Percentiles rank a stretch among this genome's conserved stretches.
Evolutionary conservation across 2,888 invertebrate species (phyloP).

Genomic region (Byasa hedistus): DNA sequence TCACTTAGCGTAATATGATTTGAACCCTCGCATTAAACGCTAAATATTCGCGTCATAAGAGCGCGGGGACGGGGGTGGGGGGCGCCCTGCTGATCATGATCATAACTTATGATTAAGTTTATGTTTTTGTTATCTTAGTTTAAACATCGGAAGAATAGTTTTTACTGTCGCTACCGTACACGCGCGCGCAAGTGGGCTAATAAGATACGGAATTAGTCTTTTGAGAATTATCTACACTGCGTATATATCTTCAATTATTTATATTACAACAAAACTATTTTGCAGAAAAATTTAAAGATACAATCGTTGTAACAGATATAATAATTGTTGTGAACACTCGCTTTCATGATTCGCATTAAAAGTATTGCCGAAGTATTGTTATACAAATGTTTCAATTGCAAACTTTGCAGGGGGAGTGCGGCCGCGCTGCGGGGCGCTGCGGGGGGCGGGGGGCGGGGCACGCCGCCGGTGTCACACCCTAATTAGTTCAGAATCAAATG

Average conservation of each 20-base stretch:
- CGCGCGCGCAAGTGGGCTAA: too few relatives aligned
- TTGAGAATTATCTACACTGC: too few relatives aligned
- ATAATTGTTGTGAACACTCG: conserved; percentile 20
- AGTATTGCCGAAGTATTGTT: conserved; percentile 13
- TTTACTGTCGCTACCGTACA: too few relatives aligned
- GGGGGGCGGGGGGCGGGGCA: too few relatives aligned
- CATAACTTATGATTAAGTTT: conserved; percentile 30
- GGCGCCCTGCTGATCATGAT: conserved; percentile 19
- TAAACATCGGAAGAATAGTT: not conserved
- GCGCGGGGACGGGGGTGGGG: conserved; percentile 32
- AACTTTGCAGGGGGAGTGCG: not conserved
- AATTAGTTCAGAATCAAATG: conserved; percentile 69
- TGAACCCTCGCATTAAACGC: conserved; percentile 51
- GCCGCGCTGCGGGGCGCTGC: too few relatives aligned
- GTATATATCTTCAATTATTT: too few relatives aligned
- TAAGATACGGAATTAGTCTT: too few relatives aligned
- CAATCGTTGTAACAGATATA: too few relatives aligned
- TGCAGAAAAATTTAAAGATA: too few relatives aligned
- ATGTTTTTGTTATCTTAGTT: conserved; percentile 7
- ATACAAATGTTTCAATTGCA: conserved; percentile 22
- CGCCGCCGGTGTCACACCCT: conserved; percentile 52
- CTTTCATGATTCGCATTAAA: conserved; percentile 18
- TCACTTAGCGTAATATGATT: conserved; percentile 74
- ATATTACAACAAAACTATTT: too few relatives aligned
- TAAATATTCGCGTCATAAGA: conserved; percentile 36